Base-by-base conservation (phyloP, 2,797 vertebrate genomes). In the Helarctos malayanus region DNA sequence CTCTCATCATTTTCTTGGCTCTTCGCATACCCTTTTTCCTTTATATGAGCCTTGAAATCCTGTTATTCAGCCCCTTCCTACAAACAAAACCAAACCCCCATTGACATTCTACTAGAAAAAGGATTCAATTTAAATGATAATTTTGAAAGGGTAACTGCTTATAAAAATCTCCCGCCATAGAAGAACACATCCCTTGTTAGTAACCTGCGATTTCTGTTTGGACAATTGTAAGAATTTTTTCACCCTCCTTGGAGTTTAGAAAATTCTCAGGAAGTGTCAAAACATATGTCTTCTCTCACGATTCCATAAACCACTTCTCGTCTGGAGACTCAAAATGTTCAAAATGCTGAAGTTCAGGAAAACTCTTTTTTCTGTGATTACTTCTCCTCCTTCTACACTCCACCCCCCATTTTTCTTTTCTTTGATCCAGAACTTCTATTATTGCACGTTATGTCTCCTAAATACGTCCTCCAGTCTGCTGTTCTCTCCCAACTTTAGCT, bases 1-100 rank as follows among this genome's bases (percentile, higher is more conserved):
- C 81, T 41, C 29, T 35, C 69, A 59, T 87, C 23, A 80, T 75
- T 76, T 93, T 86, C 82, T 61, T 91, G 88, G 23, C 27, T 94
- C 69, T 59, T 61, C 29, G 35, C 13, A 75, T 0, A 59, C 3
- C 13, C 41, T 10, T 84, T 79, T 75, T 85, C 38, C 92, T 87
- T 61, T 57, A 6, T 25, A 23, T 61, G 56, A 81, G 54, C 2
- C 47, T 85, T 95, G 15, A 85, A 85, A 85, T 82, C 32, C 91
- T 86, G 90, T 56, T 73, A 80, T 41, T 57, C 29, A 75, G 16
- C 56, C 38, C 29, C 6, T 96, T 91, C 35, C 52, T 32, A 63
- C 14, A 69, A 49, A 82, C 15, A 21, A 90, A 94, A 75, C 5
- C 54, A 59, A 83, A 73, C 5, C 2, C 18, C 56, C 69, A 6